Conservation (phyloP, 2,113 vertebrate genomes). For the Phyllostomus hastatus region DNA sequence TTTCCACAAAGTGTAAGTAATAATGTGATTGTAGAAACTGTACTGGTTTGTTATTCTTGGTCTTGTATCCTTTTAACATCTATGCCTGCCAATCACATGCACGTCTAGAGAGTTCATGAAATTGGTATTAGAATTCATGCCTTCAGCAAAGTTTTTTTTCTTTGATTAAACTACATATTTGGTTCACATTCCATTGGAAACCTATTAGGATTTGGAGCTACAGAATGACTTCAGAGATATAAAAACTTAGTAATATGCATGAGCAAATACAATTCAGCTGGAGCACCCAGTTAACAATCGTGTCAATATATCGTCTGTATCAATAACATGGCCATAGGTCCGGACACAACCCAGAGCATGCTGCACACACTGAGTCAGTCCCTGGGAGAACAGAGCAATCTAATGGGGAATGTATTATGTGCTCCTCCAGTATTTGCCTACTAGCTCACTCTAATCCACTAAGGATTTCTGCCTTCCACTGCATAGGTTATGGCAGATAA, state of each 20-base stretch:
- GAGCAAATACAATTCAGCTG: conserved; percentile 8
- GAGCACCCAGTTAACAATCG: background rate
- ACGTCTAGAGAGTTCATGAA: conserved; percentile 15
- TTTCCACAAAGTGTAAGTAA: conserved; percentile 47
- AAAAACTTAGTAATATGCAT: conserved; percentile 9
- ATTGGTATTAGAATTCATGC: conserved; percentile 39
- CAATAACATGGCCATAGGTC: background rate
- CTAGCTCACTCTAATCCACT: background rate
- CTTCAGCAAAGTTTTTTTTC: background rate
- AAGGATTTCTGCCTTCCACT: background rate
- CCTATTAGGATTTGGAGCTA: conserved; percentile 6
- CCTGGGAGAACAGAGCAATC: background rate
- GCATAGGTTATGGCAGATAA: background rate
- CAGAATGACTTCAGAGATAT: conserved; percentile 24
- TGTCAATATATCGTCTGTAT: background rate
- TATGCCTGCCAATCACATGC: conserved; percentile 24
- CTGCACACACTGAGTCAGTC: background rate
- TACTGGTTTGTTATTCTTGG: conserved; percentile 53
- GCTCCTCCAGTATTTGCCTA: background rate
- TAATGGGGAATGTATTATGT: background rate
- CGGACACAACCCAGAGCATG: background rate
- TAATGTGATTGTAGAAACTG: conserved; percentile 32
- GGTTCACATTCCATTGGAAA: conserved; percentile 15
- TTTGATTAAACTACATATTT: background rate
- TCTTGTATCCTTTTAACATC: background rate